Base-by-base conservation (phyloP, 92 coral and sea anemone species). In the Diadumene lineata region DNA sequence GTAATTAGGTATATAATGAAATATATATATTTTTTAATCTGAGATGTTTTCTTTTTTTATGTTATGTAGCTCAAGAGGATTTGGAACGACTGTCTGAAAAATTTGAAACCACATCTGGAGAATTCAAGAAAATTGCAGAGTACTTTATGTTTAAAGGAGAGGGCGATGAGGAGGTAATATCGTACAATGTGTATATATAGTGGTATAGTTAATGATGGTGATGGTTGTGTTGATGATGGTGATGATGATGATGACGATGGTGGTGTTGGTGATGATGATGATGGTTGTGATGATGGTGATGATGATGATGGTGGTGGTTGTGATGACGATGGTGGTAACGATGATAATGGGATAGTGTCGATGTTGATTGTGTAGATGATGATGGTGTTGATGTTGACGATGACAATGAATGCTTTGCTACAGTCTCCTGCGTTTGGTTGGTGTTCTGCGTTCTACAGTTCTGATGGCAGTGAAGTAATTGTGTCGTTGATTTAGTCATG, bases 111-210 rank as follows among this genome's bases (percentile, higher is more conserved):
- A 86, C 93, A 6, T 73, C 78, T 33, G 92, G 82, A 11, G 94
- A 89, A 44, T 94, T 94, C 50, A 82, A 74, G 66, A 84, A 78
- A 28, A 78, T 92, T 15, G 77, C 90, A 23, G 87, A 82, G 22
- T 94, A 88, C 79, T 94, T 86, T 43, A 84, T 86, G 21, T 92
- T 81, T 69, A 84, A 85, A 17, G 87, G 94, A 17, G 96, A 92
- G 76, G 86, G 83, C 51, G 90, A 83, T 56, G 89, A 86, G 75
- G 85, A 87, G 53, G 82, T 82, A 79, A 18, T 30, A 0, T 18
- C n/a, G n/a, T n/a, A n/a, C n/a, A n/a, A n/a, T n/a, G n/a, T n/a
- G n/a, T n/a, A n/a, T n/a, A n/a, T n/a, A n/a, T n/a, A n/a, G n/a
- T n/a, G n/a, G n/a, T n/a, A n/a, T n/a, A n/a, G n/a, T n/a, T 38